phyloP scores from a whole-genome alignment of 2,888 invertebrate species.

The Catocala nupta region DNA sequence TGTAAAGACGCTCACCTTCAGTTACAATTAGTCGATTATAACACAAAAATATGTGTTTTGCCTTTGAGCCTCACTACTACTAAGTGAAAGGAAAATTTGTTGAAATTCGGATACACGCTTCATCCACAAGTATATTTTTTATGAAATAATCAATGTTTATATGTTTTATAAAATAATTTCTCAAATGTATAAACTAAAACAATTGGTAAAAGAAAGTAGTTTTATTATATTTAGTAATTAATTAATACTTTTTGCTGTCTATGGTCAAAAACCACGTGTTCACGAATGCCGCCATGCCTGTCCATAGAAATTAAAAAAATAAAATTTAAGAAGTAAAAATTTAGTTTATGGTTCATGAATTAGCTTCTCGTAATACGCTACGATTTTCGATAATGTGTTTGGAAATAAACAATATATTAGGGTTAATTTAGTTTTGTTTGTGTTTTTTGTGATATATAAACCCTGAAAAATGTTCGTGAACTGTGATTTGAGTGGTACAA shows the following conservation, averaged over 20 bases:
- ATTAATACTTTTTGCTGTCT: constrained; percentile 49
- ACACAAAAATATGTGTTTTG: too few relatives aligned
- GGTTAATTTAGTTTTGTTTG: constrained; percentile 66
- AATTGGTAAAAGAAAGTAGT: too few relatives aligned
- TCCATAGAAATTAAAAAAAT: constrained; percentile 55
- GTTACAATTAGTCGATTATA: too few relatives aligned
- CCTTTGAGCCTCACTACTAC: too few relatives aligned
- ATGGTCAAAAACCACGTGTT: constrained; percentile 72
- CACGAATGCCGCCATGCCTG: constrained; percentile 41
- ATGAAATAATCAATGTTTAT: too few relatives aligned
- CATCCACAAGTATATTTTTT: too few relatives aligned
- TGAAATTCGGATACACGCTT: too few relatives aligned
- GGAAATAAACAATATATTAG: constrained; percentile 81
- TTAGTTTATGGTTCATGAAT: constrained; percentile 81
- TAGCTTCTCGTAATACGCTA: constrained; percentile 83
- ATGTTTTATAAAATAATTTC: too few relatives aligned
- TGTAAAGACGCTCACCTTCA: too few relatives aligned
- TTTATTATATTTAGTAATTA: neutral
- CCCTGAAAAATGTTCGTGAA: constrained; percentile 70
- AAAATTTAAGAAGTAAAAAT: constrained; percentile 64
- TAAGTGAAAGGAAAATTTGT: too few relatives aligned
- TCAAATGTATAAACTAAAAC: too few relatives aligned
- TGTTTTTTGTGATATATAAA: constrained; percentile 61
- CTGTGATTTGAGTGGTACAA: constrained; percentile 67
- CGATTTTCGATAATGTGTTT: constrained; percentile 81